A percentile compares a stretch with the other conserved stretches of the same genome.
These are phyloP conservation scores for Syngnathoides biaculeatus DNA, from an alignment of 2,113 vertebrate genomes.

Conservation along the genomic window DNA sequence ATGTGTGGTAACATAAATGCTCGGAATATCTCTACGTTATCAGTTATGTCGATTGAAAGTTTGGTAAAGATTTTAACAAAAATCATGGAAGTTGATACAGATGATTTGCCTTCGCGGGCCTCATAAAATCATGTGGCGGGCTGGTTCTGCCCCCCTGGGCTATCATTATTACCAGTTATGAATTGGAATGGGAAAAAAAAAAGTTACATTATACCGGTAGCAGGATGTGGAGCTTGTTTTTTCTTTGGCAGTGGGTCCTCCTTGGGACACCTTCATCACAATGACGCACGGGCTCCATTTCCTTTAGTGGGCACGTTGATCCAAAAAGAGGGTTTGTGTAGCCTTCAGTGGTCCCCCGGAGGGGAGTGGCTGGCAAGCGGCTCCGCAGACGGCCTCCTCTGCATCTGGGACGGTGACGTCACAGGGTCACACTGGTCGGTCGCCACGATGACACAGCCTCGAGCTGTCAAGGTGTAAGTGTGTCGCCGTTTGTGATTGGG, in stretches of 20 bases:
- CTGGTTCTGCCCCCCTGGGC: too few relatives aligned
- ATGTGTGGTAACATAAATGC: too few relatives aligned
- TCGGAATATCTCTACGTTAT: too few relatives aligned
- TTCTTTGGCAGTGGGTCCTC: slow-evolving; percentile 70
- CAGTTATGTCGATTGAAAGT: too few relatives aligned
- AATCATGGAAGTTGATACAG: too few relatives aligned
- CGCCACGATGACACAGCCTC: slow-evolving; percentile 60
- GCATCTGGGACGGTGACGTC: slow-evolving; percentile 68
- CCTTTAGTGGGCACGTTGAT: slow-evolving; percentile 52
- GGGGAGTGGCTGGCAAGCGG: slow-evolving; percentile 68
- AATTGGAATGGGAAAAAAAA: too few relatives aligned
- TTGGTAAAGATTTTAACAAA: too few relatives aligned
- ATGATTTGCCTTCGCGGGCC: too few relatives aligned
- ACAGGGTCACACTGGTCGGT: slow-evolving; percentile 44
- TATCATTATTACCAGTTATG: too few relatives aligned
- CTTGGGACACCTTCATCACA: slow-evolving; percentile 71
- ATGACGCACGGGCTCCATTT: slow-evolving; percentile 58
- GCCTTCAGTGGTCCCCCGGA: slow-evolving; percentile 75
- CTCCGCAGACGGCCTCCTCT: slow-evolving; percentile 68
- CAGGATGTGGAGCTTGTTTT: background rate
- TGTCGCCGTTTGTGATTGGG: background rate
- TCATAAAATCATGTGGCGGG: too few relatives aligned
- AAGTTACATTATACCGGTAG: background rate
- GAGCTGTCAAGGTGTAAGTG: slow-evolving; percentile 73
- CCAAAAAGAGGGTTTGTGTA: slow-evolving; percentile 68